phyloP scores from a whole-genome alignment of 2,888 invertebrate genomes.

The Campoplex nolae region DNA sequence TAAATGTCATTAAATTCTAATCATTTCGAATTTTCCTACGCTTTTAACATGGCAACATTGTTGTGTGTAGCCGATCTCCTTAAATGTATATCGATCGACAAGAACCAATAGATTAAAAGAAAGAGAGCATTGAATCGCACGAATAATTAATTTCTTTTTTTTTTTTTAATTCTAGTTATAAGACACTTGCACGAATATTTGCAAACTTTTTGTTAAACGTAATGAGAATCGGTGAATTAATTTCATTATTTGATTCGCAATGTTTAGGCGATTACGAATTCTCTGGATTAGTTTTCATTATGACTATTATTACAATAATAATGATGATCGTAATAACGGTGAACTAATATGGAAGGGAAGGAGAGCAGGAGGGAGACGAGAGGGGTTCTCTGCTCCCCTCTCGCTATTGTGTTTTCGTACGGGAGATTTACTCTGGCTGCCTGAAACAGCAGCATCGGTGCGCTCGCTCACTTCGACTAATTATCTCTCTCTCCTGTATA shows the following conservation, averaged over 20 bases:
- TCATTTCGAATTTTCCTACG: no score
- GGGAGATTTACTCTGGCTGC: slow-evolving; percentile 24
- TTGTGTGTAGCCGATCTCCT: no score
- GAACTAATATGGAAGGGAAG: slow-evolving; percentile 30
- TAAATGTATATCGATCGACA: no score
- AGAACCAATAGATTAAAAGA: no score
- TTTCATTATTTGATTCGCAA: background rate
- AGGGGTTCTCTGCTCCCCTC: slow-evolving; percentile 1
- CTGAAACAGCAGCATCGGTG: slow-evolving; percentile 48
- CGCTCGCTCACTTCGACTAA: slow-evolving; percentile 21
- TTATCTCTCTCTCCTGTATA: slow-evolving; percentile 47
- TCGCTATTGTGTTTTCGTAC: slow-evolving; percentile 60
- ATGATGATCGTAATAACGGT: background rate
- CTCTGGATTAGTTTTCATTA: background rate
- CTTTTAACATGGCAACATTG: no score
- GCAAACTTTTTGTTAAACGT: background rate
- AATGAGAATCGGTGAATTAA: background rate
- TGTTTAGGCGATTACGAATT: background rate
- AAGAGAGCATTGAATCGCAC: no score
- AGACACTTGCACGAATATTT: background rate
- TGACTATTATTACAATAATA: background rate
- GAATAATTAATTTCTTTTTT: no score
- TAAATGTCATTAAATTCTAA: no score
- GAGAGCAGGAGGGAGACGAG: slow-evolving; percentile 17
- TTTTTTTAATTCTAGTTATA: no score